Conservation (phyloP, 2,888 invertebrate species). For the Sarcophaga variegata region DNA sequence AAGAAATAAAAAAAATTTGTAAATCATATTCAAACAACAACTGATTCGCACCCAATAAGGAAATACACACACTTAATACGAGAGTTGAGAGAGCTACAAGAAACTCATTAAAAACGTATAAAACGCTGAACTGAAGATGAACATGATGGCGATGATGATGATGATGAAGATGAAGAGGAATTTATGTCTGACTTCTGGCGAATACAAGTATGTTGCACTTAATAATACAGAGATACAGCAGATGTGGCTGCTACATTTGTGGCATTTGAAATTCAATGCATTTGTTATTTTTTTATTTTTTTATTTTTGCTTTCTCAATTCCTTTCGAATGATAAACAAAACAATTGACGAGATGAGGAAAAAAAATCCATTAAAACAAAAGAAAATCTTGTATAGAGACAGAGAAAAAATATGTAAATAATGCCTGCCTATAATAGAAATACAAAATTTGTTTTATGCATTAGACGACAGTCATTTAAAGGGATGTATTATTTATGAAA, state of each 20-base stretch:
- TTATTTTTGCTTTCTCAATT: constrained; percentile 8
- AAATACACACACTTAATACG: constrained; percentile 38
- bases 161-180: not conserved
- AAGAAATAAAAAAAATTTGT: no score
- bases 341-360: constrained; percentile 4
- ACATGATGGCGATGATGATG: not conserved
- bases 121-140: not conserved
- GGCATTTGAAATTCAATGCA: constrained; percentile 42
- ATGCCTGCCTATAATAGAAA: constrained; percentile 5
- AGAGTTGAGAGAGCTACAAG: constrained; percentile 29
- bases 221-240: constrained; percentile 2
- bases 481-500: no score
- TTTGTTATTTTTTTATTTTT: not conserved
- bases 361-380: constrained; percentile 18
- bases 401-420: not conserved
- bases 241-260: constrained; percentile 28
- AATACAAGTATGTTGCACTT: constrained; percentile 17
- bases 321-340: constrained; percentile 39
- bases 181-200: not conserved
- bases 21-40: constrained; percentile 17
- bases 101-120: constrained; percentile 47
- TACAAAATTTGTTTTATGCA: constrained; percentile 1
- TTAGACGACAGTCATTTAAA: no score
- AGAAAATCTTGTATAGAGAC: not conserved
- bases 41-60: constrained; percentile 60